Evolutionary conservation across 2,113 vertebrate genomes (phyloP).

Genomic region (Microtus montanus): DNA sequence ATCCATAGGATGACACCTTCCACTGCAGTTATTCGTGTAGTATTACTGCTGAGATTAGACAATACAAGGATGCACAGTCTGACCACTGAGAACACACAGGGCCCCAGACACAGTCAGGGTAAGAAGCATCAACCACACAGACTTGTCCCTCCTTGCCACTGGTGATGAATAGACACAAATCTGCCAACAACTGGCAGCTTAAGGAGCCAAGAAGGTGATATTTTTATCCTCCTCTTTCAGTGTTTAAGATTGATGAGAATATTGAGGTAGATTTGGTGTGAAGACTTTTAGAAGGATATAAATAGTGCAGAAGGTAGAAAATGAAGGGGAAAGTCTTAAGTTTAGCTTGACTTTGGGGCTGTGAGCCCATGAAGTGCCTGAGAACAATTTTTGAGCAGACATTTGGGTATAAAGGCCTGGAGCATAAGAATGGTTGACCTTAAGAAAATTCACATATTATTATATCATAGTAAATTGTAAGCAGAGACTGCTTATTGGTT

Average conservation of each 20-base stretch:
- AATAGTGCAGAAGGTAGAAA: background rate
- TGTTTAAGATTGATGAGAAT: background rate
- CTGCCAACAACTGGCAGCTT: background rate
- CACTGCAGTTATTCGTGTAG: background rate
- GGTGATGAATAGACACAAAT: background rate
- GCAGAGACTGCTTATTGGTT: no score
- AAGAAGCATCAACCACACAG: background rate
- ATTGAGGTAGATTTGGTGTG: background rate
- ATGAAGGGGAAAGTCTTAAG: background rate
- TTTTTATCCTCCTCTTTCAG: background rate
- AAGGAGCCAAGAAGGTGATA: background rate
- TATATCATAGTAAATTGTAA: background rate
- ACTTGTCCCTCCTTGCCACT: background rate
- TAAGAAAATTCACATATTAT: background rate
- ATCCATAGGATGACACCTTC: background rate
- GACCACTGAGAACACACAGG: no score
- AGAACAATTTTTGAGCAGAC: slow-evolving; percentile 35
- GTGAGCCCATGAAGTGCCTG: background rate
- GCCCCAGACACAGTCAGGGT: background rate
- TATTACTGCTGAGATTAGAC: background rate
- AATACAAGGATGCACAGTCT: background rate
- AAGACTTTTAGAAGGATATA: background rate
- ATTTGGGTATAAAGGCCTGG: background rate
- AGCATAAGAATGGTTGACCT: background rate
- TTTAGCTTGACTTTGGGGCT: background rate